These are phyloP conservation scores for Trematocara macrostoma DNA, from an alignment of 2,113 vertebrate genomes.

Conservation along the genomic window DNA sequence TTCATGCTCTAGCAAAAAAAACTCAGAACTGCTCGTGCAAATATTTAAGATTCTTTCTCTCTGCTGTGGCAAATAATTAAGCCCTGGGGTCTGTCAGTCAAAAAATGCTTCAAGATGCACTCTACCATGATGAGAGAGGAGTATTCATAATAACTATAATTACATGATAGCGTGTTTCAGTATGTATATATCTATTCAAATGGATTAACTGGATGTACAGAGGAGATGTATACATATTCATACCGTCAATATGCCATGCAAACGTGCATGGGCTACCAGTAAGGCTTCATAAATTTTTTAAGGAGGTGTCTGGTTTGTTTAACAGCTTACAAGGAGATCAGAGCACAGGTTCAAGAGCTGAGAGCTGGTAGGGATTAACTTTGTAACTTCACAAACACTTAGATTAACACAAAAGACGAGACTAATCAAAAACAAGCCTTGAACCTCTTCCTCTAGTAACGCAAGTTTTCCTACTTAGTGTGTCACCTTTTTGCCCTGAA, in stretches of 20 bases:
- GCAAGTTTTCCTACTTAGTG: background rate
- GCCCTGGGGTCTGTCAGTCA: constrained; percentile 24
- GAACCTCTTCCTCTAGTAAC: background rate
- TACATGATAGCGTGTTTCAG: background rate
- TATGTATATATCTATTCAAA: background rate
- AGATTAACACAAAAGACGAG: background rate
- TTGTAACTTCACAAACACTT: background rate
- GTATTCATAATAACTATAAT: background rate
- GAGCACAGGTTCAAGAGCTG: background rate
- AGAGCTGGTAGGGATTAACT: background rate
- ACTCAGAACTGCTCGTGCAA: constrained; percentile 9
- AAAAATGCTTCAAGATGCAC: background rate
- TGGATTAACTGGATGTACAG: background rate
- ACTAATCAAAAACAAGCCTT: background rate
- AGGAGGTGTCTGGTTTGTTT: background rate
- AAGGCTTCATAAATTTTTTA: background rate
- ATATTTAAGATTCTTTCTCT: constrained; percentile 1
- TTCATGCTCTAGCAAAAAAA: constrained; percentile 14
- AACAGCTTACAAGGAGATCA: background rate
- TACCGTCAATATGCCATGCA: background rate
- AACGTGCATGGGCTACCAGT: background rate
- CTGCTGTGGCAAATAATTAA: constrained; percentile 34
- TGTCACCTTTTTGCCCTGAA: background rate
- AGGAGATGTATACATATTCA: background rate
- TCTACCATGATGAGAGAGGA: background rate